Conservation (phyloP, 2,797 vertebrate genomes). For the Hemitrygon akajei region DNA sequence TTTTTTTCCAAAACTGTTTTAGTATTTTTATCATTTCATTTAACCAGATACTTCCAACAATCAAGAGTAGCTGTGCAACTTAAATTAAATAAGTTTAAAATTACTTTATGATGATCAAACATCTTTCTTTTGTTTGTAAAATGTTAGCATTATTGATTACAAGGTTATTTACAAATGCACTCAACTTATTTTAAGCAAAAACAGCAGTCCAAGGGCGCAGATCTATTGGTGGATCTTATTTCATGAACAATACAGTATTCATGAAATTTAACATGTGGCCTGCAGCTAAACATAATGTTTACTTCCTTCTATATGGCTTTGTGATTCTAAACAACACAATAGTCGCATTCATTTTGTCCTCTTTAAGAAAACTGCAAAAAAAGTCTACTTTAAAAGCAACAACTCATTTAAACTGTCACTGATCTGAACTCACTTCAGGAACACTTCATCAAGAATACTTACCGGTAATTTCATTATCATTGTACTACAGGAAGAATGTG, state of each 20-base stretch:
- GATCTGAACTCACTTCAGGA: not conserved
- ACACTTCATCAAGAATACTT: not conserved
- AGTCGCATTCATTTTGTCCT: not conserved
- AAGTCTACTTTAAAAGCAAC: not conserved
- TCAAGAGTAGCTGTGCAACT: too few relatives aligned
- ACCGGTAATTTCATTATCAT: too few relatives aligned
- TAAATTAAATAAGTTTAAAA: too few relatives aligned
- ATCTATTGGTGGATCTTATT: not conserved
- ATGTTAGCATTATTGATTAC: too few relatives aligned
- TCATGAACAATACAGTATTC: not conserved
- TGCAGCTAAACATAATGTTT: not conserved
- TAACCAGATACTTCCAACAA: too few relatives aligned
- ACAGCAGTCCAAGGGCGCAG: not conserved
- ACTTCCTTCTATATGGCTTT: not conserved
- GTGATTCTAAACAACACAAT: not conserved
- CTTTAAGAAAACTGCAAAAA: not conserved
- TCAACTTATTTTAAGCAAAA: not conserved
- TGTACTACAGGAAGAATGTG: too few relatives aligned
- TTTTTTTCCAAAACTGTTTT: too few relatives aligned
- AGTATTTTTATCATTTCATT: too few relatives aligned
- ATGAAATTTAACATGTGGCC: not conserved
- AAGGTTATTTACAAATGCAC: not conserved
- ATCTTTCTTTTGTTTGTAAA: too few relatives aligned
- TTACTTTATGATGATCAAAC: too few relatives aligned
- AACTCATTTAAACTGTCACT: not conserved